Evolutionary conservation across 2,888 invertebrate genomes (phyloP), one percentile per base, ranked within the genome.

Genomic region (Stenoptilia bipunctidactyla): DNA sequence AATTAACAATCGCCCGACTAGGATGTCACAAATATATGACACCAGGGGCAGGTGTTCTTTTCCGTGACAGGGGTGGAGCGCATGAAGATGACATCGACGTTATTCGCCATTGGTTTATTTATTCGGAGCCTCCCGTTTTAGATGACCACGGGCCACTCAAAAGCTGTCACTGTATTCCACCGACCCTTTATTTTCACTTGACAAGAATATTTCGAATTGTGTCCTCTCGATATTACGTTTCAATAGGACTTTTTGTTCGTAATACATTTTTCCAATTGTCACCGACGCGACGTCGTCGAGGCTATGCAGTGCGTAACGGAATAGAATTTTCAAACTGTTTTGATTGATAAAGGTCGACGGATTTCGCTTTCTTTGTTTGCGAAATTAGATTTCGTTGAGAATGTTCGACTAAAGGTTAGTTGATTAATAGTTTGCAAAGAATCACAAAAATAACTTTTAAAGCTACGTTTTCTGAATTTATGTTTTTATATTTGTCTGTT

Each of bases 321-420:
- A 82, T 76, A 74, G 67, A 82, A 77, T 75, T 83, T 82, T 75
- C 75, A 72, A 77, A 75, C 73, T 74, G 72, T 80, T 83, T 79
- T 80, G 79, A 83, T 80, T 80, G 83, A 80, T 80, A 82, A 77
- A 79, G 79, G 80, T 80, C 79, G 80, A 80, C 77, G 70, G 74
- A 69, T 71, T 79, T 72, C 74, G 72, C 66, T 76, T 80, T 79
- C 75, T 79, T 80, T 80, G 79, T 80, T 82, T 79, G 70, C 70
- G 64, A 73, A 79, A 79, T 82, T 79, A 75, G 75, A 76, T 79
- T 75, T 66, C 56, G 72, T 62, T 73, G 72, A 68, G 70, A 66
- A 71, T 71, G 70, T 66, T 67, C 69, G 72, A 69, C 69, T 79
- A 72, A 71, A 71, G 72, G 73, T 71, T 64, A 70, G 67, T 76